A percentile compares a stretch with the other conserved stretches of the same genome.
Evolutionary conservation across 2,113 vertebrate genomes (phyloP).

Genomic region (Dicaeum eximium): DNA sequence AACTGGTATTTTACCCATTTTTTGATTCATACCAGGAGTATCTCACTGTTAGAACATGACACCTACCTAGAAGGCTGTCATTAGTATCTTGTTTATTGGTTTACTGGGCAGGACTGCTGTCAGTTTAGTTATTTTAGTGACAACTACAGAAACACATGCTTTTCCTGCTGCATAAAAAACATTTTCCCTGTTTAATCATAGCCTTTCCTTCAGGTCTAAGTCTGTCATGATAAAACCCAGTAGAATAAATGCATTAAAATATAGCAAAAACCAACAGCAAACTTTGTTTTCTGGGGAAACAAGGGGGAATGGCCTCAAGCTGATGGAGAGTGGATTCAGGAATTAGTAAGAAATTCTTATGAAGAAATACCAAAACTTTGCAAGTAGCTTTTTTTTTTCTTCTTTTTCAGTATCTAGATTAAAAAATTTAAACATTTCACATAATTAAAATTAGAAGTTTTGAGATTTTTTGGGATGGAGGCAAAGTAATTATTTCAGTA

Average conservation of each 20-base stretch:
- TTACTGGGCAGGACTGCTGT: slow-evolving; percentile 30
- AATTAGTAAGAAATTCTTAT: background rate
- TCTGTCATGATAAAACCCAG: slow-evolving; percentile 16
- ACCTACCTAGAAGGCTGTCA: background rate
- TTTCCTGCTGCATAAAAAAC: background rate
- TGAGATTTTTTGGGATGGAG: background rate
- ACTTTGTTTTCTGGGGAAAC: background rate
- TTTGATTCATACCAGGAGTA: background rate
- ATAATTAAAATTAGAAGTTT: background rate
- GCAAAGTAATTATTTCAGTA: background rate
- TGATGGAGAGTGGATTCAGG: background rate
- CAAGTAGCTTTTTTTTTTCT: background rate
- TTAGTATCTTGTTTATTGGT: slow-evolving; percentile 28
- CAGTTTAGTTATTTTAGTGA: slow-evolving; percentile 38
- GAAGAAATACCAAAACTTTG: background rate
- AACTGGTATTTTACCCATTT: background rate
- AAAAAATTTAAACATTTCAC: background rate
- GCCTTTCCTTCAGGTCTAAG: background rate
- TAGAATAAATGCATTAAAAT: background rate
- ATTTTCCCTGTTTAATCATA: background rate
- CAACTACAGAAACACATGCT: background rate
- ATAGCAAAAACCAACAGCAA: background rate
- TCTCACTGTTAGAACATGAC: background rate
- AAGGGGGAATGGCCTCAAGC: background rate
- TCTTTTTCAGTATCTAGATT: background rate